Percentiles rank a stretch among this genome's conserved stretches.
Evolutionary conservation across 2,888 invertebrate genomes (phyloP).

Genomic region (Plusia festucae): DNA sequence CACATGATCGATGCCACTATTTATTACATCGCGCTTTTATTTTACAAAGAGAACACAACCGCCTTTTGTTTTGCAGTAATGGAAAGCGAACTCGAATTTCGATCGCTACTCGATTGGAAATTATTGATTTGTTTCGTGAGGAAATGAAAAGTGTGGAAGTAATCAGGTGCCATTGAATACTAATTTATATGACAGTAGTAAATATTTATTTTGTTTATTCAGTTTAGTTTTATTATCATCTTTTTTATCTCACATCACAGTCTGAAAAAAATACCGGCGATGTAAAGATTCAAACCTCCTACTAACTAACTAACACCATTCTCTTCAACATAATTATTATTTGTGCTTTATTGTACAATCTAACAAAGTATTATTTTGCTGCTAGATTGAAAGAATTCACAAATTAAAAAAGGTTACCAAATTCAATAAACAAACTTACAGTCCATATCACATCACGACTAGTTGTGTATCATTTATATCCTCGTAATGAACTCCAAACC

Average conservation of each 20-base stretch:
- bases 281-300: not conserved
- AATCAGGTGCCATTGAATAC: not conserved
- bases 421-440: not conserved
- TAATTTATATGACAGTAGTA: not conserved
- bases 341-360: no score
- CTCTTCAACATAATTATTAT: no score
- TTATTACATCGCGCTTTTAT: conserved; percentile 53
- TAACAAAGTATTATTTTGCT: no score
- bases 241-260: no score
- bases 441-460: conserved; percentile 5
- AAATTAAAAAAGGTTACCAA: no score
- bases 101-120: conserved; percentile 12
- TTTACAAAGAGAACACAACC: conserved; percentile 33
- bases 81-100: conserved; percentile 18
- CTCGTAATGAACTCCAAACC: conserved; percentile 25
- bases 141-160: not conserved
- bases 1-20: conserved; percentile 51
- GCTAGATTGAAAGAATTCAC: no score
- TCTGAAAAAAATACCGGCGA: no score
- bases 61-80: conserved; percentile 43
- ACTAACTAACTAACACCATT: no score
- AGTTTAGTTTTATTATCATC: no score
- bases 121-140: conserved; percentile 3
- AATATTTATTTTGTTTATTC: not conserved
- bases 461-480: not conserved